These are phyloP conservation scores for Wiebesia pumilae DNA, from an alignment of 1,140 invertebrate species.

Conservation along the genomic window DNA sequence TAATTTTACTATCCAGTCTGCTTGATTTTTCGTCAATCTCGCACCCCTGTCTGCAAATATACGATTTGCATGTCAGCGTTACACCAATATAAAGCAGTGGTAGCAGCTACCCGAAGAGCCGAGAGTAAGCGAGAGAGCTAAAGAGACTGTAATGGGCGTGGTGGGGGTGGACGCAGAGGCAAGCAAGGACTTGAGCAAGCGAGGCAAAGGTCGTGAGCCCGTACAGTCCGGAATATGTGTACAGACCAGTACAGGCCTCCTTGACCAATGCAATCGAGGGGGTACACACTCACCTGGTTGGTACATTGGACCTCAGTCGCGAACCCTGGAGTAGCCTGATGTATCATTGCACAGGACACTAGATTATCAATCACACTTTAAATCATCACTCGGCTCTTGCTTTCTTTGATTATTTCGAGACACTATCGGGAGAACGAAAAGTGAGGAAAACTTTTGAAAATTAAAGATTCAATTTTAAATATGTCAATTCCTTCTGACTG, in stretches of 20 bases:
- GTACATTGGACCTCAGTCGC: conserved; percentile 71
- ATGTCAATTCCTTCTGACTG: neutral
- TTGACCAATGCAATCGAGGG: neutral
- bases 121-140: conserved; percentile 43
- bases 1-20: too few relatives aligned
- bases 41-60: too few relatives aligned
- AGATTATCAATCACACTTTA: conserved; percentile 41
- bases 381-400: conserved; percentile 27
- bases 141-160: neutral
- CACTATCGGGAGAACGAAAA: too few relatives aligned
- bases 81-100: too few relatives aligned
- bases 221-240: neutral
- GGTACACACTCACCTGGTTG: conserved; percentile 67
- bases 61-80: too few relatives aligned
- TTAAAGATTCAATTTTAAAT: neutral
- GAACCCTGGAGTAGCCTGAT: conserved; percentile 57
- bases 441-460: too few relatives aligned
- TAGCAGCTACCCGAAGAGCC: neutral
- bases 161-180: neutral
- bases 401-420: too few relatives aligned
- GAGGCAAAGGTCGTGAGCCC: conserved; percentile 10
- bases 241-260: neutral
- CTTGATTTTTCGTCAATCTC: too few relatives aligned
- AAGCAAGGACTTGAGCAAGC: neutral
- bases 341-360: conserved; percentile 71